Conservation (phyloP, 2,797 vertebrate genomes). For the Remorina albescens region DNA sequence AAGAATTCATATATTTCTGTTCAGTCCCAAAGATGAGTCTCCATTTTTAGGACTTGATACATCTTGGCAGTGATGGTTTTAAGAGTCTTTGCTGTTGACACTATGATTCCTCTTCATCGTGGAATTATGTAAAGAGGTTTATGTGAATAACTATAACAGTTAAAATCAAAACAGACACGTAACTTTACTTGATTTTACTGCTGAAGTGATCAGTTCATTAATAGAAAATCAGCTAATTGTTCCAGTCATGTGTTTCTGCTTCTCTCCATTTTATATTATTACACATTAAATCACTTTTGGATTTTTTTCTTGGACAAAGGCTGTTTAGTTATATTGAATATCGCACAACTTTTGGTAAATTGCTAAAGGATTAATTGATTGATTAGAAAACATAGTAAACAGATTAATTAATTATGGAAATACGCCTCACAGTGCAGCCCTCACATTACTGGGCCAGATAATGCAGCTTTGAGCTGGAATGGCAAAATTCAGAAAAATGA, state of each 20-base stretch:
- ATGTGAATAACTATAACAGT: background rate
- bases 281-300: background rate
- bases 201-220: background rate
- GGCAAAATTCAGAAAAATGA: background rate
- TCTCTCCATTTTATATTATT: background rate
- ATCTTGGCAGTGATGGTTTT: background rate
- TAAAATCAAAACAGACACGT: background rate
- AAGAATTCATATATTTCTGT: conserved; percentile 6
- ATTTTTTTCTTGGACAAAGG: too few relatives aligned
- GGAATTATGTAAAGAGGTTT: background rate
- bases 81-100: background rate
- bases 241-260: background rate
- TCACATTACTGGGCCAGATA: background rate
- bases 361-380: background rate
- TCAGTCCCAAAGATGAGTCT: background rate
- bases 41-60: background rate
- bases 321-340: too few relatives aligned
- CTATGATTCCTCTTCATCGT: background rate
- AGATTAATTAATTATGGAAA: background rate
- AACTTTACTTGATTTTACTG: background rate
- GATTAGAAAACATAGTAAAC: background rate
- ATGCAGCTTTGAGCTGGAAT: background rate
- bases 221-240: background rate
- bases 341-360: background rate
- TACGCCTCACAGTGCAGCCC: background rate